Evolutionary conservation across 1,140 invertebrate species (phyloP).

Genomic region (Medauroidea extradentata): DNA sequence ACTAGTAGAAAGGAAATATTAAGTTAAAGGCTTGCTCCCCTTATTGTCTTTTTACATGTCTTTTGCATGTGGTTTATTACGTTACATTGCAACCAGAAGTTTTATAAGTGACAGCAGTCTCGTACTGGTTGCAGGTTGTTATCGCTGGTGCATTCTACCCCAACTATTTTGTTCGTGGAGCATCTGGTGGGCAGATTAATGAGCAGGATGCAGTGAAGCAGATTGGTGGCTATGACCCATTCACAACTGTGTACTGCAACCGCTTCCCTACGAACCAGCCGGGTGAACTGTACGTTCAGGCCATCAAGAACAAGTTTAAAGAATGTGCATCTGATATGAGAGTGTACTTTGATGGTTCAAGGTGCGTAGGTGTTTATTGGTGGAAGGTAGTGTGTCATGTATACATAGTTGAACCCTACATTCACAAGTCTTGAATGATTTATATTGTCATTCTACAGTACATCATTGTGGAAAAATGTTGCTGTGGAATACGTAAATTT

Average conservation of each 20-base stretch:
- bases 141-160: conserved; percentile 87
- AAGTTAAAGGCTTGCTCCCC: no score
- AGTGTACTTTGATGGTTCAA: conserved; percentile 57
- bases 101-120: no score
- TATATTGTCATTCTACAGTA: no score
- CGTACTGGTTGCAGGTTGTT: conserved; percentile 51
- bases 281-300: conserved; percentile 60
- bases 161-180: conserved; percentile 70
- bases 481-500: no score
- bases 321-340: conserved; percentile 46
- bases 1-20: no score
- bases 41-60: no score
- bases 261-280: conserved; percentile 65
- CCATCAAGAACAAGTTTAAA: conserved; percentile 52
- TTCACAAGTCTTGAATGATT: no score
- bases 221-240: conserved; percentile 67
- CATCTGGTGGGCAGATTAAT: conserved; percentile 43
- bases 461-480: no score
- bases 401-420: no score
- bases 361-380: conserved; percentile 28
- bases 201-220: conserved; percentile 57
- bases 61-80: no score
- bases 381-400: no score
- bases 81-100: no score
- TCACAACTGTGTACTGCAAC: conserved; percentile 69